Evolutionary conservation across 2,113 vertebrate species (phyloP).

Genomic region (Syngnathoides biaculeatus): DNA sequence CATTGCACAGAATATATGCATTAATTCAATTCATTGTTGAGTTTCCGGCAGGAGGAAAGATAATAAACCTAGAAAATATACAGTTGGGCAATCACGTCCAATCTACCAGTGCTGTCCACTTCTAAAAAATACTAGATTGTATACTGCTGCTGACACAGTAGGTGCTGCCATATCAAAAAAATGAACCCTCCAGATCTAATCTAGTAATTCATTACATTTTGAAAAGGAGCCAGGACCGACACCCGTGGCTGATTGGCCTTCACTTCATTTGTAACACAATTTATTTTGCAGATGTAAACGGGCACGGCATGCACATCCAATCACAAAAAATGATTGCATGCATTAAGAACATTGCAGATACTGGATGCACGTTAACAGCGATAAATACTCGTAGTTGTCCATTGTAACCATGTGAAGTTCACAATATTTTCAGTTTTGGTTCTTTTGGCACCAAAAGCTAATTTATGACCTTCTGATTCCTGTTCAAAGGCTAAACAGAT

Average conservation of each 20-base stretch:
- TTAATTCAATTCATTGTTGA: neutral
- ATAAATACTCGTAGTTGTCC: neutral
- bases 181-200: conserved; percentile 44
- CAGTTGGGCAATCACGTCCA: conserved; percentile 33
- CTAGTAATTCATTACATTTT: conserved; percentile 43
- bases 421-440: neutral
- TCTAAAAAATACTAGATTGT: conserved; percentile 30
- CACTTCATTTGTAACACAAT: conserved; percentile 29
- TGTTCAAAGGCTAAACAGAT: neutral
- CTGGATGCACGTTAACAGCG: neutral
- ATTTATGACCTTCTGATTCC: conserved; percentile 32
- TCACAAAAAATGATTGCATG: conserved; percentile 10
- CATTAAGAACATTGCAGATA: neutral
- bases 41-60: conserved; percentile 20
- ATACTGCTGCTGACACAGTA: conserved; percentile 25
- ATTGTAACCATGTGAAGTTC: neutral
- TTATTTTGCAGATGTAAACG: conserved; percentile 7
- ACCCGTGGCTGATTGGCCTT: conserved; percentile 24
- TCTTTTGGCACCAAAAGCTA: conserved; percentile 1
- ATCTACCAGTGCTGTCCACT: conserved; percentile 33
- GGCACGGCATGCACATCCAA: neutral
- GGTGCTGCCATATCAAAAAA: conserved; percentile 38
- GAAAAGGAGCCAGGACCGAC: conserved; percentile 35
- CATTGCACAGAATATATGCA: neutral
- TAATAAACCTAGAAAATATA: conserved; percentile 31